Conservation (phyloP, 2,888 invertebrate species). For the Orthosia gracilis region DNA sequence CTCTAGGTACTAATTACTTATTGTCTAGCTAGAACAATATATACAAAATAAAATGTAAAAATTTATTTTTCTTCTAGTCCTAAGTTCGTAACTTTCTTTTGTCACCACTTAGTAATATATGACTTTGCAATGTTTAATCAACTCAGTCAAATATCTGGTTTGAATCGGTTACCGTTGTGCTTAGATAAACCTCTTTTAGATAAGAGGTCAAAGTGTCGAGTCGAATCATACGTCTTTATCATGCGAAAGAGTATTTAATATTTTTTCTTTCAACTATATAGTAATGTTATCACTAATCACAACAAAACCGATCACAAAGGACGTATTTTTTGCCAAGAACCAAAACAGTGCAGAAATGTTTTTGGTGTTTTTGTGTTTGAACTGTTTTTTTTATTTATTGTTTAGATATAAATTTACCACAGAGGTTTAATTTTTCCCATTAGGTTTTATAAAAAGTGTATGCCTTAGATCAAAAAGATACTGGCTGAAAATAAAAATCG, state of each 20-base stretch:
- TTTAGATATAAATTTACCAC: too few species aligned
- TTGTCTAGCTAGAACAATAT: neutral
- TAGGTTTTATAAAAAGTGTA: too few species aligned
- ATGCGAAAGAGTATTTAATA: neutral
- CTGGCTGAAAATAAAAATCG: too few species aligned
- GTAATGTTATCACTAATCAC: too few species aligned
- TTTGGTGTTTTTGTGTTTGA: too few species aligned
- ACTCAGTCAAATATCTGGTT: constrained; percentile 7
- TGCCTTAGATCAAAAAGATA: too few species aligned
- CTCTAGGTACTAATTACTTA: neutral
- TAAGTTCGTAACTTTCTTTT: neutral
- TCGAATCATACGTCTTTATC: constrained; percentile 10
- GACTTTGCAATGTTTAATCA: neutral
- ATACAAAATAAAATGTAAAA: neutral
- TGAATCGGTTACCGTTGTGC: neutral
- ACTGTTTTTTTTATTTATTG: too few species aligned
- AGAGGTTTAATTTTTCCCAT: too few species aligned
- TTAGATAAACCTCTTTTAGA: constrained; percentile 10
- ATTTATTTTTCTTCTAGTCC: neutral
- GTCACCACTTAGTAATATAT: neutral
- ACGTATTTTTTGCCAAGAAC: too few species aligned
- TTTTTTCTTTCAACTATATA: too few species aligned
- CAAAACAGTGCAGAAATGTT: too few species aligned
- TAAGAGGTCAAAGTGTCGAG: constrained; percentile 11
- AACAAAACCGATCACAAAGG: too few species aligned